Conservation (phyloP, 2,113 vertebrate genomes). For the Halichoerus grypus region DNA sequence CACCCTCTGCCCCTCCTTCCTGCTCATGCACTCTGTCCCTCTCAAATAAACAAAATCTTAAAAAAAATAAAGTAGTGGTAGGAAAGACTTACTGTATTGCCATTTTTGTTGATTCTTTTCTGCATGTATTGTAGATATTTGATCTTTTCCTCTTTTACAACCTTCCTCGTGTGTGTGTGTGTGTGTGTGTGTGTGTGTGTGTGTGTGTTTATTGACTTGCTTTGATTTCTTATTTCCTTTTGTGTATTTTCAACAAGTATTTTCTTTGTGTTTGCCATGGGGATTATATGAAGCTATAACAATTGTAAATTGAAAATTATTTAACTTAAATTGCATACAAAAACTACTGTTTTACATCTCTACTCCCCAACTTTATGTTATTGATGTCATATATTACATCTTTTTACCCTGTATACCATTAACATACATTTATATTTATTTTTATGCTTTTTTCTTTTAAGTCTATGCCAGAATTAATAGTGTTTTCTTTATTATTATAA, state of each 20-base stretch:
- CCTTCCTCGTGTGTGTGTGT: not conserved
- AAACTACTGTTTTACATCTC: not conserved
- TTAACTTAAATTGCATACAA: not conserved
- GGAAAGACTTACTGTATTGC: not conserved
- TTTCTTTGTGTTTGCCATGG: not conserved
- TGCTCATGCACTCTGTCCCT: not conserved
- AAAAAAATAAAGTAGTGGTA: not conserved
- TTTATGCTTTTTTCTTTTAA: not conserved
- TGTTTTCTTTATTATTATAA: not conserved
- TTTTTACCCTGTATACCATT: not conserved
- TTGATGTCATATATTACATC: not conserved
- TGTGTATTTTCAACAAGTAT: not conserved
- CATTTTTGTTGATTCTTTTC: not conserved
- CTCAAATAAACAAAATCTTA: not conserved
- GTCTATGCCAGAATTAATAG: not conserved
- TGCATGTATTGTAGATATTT: not conserved
- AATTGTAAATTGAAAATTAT: not conserved
- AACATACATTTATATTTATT: not conserved
- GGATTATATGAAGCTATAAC: not conserved
- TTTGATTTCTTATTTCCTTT: not conserved
- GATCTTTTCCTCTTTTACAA: too few species aligned
- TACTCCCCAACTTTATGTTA: not conserved
- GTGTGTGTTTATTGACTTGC: not conserved
- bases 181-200: not conserved
- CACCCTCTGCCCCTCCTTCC: not conserved